Base-by-base conservation (phyloP, 2,888 invertebrate genomes). In the Ischnus inquisitorius region DNA sequence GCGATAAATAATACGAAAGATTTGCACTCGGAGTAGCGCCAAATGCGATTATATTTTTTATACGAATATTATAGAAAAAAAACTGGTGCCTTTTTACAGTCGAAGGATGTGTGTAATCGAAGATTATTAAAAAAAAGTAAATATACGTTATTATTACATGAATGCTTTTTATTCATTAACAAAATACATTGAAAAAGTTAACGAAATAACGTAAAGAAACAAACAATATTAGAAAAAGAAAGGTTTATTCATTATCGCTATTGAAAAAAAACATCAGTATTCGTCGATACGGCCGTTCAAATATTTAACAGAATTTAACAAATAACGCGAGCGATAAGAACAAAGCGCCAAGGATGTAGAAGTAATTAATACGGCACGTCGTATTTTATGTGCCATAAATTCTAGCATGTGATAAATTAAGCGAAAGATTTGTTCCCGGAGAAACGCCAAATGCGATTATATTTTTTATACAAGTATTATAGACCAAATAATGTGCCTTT, bases 281-380 rank as follows among this genome's bases (percentile, higher is more conserved):
- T n/a, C n/a, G n/a, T n/a, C n/a, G n/a, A n/a, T n/a, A n/a, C n/a
- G n/a, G n/a, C n/a, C n/a, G n/a, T n/a, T n/a, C n/a, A n/a, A n/a
- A n/a, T n/a, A n/a, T n/a, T n/a, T n/a, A n/a, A 46, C 22, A 64
- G 68, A 64, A 22, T 82, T 57, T 75, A 28, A 6, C 8, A n/a
- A 68, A 48, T 12, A 3, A 34, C 46, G 2, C 46, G 46, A 34
- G 34, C 34, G 34, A 34, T 34, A 34, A 34, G 34, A 34, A 34
- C 34, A 34, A 34, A 34, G 34, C 8, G 34, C 34, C 34, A 34
- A 34, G 8, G 34, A 2, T 1, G 34, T 34, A 34, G 34, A 34
- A 34, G 25, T 28, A 28, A 60, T 25, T 12, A n/a, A 60, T 60
- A 28, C 60, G 5, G n/a, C 5, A 2, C 14, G 1, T 60, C 28